Conservation (phyloP, 2,113 vertebrate genomes). For the Pithys albifrons region DNA sequence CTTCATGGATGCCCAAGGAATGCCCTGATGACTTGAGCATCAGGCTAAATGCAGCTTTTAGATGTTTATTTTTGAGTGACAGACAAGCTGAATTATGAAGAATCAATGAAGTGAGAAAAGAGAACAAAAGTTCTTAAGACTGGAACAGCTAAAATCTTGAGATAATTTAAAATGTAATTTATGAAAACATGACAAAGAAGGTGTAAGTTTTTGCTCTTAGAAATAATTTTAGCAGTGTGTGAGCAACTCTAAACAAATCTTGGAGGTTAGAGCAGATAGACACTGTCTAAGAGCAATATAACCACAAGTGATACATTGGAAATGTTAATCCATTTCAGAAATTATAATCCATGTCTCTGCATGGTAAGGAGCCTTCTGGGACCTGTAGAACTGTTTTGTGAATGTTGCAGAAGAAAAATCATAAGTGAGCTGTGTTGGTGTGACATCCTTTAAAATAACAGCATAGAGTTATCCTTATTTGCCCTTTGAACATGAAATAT, state of each 20-base stretch:
- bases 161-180: background rate
- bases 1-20: background rate
- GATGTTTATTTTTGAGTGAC: background rate
- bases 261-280: background rate
- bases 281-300: background rate
- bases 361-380: background rate
- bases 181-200: background rate
- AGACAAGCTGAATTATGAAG: background rate
- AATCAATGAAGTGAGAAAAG: background rate
- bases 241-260: background rate
- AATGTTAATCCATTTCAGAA: background rate
- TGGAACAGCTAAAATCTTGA: background rate
- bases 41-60: background rate
- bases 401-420: background rate
- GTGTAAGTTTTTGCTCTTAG: background rate
- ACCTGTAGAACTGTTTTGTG: background rate
- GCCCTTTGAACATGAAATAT: background rate
- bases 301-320: rapidly evolving
- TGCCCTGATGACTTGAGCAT: background rate
- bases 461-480: background rate
- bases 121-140: background rate
- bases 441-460: background rate
- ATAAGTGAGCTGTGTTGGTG: background rate
- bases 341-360: background rate
- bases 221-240: background rate